These are phyloP conservation scores for Nesometra sesokonis DNA, from an alignment of 35 echinoderm and acorn worm genomes.

Conservation along the genomic window DNA sequence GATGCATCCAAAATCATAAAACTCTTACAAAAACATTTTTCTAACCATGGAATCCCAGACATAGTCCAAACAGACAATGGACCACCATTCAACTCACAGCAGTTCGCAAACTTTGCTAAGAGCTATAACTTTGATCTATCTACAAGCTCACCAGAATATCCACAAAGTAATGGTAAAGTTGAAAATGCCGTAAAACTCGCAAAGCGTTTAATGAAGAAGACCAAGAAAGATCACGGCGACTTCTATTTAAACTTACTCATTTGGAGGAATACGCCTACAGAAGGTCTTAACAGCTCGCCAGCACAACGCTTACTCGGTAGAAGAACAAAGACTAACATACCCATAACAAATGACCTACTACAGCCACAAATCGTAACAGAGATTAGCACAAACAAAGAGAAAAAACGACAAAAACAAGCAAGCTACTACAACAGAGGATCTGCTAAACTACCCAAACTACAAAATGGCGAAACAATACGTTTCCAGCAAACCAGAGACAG, in stretches of 20 bases:
- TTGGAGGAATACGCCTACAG: slow-evolving; percentile 53
- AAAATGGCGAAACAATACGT: slow-evolving; percentile 7
- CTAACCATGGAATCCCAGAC: slow-evolving; percentile 46
- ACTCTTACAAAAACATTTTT: slow-evolving; percentile 32
- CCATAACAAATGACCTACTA: neutral
- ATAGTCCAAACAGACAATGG: slow-evolving; percentile 39
- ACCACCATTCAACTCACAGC: slow-evolving; percentile 43
- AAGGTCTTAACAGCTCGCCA: slow-evolving; percentile 10
- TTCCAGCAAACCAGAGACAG: neutral
- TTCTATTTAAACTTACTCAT: slow-evolving; percentile 29
- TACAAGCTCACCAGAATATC: slow-evolving; percentile 30
- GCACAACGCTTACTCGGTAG: slow-evolving; percentile 28
- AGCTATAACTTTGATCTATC: slow-evolving; percentile 34
- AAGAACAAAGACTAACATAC: slow-evolving; percentile 13
- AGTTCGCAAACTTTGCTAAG: slow-evolving; percentile 34
- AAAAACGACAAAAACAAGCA: slow-evolving; percentile 3
- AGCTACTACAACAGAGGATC: slow-evolving; percentile 9
- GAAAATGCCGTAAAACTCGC: slow-evolving; percentile 35
- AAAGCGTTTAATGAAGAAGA: slow-evolving; percentile 36
- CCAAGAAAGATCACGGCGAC: slow-evolving; percentile 18
- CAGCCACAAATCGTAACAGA: neutral
- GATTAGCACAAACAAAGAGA: neutral
- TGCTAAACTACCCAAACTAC: neutral
- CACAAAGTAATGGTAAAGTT: slow-evolving; percentile 55
- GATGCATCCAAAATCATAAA: slow-evolving; percentile 12